Percentiles rank a stretch among this genome's conserved stretches.
Conservation (phyloP, 2,888 invertebrate genomes). For the Pristionchus exspectatus region DNA sequence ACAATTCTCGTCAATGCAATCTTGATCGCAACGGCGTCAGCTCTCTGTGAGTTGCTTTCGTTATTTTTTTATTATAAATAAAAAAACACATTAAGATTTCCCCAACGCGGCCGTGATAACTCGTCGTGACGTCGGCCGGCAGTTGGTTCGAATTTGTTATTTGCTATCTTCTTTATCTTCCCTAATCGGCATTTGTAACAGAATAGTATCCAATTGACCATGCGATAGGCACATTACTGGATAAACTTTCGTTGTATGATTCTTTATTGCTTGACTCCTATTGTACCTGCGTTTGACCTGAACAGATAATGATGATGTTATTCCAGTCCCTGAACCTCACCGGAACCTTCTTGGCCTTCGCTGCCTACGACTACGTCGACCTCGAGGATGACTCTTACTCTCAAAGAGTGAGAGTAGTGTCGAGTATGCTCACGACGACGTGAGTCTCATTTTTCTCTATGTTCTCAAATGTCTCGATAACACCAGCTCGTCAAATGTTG, state of each 20-base stretch:
- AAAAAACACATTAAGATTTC: not conserved
- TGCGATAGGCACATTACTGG: too few relatives aligned
- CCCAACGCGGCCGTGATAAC: slow-evolving; percentile 13
- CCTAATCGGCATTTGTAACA: too few relatives aligned
- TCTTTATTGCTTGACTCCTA: too few relatives aligned
- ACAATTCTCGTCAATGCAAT: not conserved
- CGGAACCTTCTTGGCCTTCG: not conserved
- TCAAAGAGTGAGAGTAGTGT: not conserved
- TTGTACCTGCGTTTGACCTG: too few relatives aligned
- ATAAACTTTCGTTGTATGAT: too few relatives aligned
- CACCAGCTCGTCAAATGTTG: too few relatives aligned
- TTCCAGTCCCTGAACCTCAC: slow-evolving; percentile 9
- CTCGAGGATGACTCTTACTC: not conserved
- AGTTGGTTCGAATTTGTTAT: not conserved
- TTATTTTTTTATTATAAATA: not conserved
- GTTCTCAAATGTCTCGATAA: too few relatives aligned
- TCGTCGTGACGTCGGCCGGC: not conserved
- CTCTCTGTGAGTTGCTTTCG: not conserved
- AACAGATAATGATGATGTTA: too few relatives aligned
- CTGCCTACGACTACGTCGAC: not conserved
- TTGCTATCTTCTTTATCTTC: not conserved
- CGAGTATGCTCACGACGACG: not conserved
- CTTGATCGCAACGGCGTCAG: not conserved
- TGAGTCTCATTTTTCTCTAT: not conserved
- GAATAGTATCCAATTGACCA: too few relatives aligned